These are phyloP conservation scores for Sebastes minor DNA, from an alignment of 2,797 vertebrate species.

Conservation along the genomic window DNA sequence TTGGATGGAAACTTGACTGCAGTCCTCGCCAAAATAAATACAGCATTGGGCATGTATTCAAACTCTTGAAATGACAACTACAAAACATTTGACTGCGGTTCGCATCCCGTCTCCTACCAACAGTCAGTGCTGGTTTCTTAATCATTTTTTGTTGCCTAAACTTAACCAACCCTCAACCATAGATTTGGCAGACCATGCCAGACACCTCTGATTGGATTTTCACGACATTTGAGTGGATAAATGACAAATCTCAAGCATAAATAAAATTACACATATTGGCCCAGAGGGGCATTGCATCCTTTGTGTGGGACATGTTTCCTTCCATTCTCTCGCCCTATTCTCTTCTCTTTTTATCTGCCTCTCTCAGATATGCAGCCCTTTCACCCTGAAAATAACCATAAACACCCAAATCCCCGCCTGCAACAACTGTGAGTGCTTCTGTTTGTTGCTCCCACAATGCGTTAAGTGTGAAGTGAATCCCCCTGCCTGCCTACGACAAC, in stretches of 20 bases:
- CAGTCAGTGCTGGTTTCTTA: no score
- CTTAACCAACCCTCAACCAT: no score
- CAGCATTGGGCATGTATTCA: not conserved
- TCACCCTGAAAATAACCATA: slow-evolving; percentile 39
- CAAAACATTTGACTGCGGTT: no score
- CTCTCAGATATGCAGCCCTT: slow-evolving; percentile 14
- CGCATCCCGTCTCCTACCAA: no score
- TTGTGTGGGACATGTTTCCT: not conserved
- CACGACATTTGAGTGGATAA: not conserved
- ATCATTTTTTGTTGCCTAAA: not conserved
- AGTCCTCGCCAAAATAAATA: not conserved
- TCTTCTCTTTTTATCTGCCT: not conserved
- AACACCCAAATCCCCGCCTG: slow-evolving; percentile 34
- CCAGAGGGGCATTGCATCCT: not conserved
- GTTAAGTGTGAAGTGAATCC: slow-evolving; percentile 48
- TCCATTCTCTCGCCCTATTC: not conserved
- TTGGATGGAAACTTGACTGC: not conserved
- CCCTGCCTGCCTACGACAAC: slow-evolving; percentile 27
- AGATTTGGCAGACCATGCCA: not conserved
- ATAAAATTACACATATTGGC: not conserved
- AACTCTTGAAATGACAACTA: not conserved
- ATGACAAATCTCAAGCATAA: not conserved
- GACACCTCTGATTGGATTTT: not conserved
- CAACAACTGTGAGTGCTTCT: slow-evolving; percentile 36
- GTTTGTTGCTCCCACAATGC: slow-evolving; percentile 47